Evolutionary conservation across 2,113 vertebrate genomes (phyloP).

Genomic region (Cacatua alba): DNA sequence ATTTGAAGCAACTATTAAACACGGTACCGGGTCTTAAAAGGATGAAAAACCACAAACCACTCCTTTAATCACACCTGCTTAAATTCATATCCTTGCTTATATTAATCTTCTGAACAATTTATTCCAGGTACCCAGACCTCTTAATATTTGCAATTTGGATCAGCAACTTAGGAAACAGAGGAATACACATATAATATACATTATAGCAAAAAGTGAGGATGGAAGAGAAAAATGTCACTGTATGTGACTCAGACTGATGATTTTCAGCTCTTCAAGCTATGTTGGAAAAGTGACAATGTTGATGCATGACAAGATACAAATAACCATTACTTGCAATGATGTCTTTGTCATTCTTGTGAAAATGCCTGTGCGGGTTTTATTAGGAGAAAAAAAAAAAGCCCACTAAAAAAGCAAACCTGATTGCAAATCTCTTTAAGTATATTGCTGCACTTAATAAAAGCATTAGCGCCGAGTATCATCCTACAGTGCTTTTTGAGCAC

Average conservation of each 20-base stretch:
- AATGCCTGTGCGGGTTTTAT: slow-evolving; percentile 46
- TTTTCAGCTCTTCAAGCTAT: slow-evolving; percentile 58
- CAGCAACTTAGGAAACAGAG: not conserved
- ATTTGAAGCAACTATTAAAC: not conserved
- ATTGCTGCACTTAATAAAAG: not conserved
- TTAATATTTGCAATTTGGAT: not conserved
- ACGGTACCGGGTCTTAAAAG: not conserved
- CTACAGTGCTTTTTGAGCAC: not conserved
- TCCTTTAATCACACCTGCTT: not conserved
- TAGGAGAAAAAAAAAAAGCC: not conserved
- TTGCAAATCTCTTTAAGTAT: not conserved
- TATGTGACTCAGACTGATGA: slow-evolving; percentile 69
- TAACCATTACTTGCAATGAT: not conserved
- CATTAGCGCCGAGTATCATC: not conserved
- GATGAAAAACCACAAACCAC: not conserved
- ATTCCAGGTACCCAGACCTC: not conserved
- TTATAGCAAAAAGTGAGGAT: not conserved
- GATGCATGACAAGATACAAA: slow-evolving; percentile 60
- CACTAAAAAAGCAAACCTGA: not conserved
- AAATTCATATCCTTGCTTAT: not conserved
- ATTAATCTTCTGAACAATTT: not conserved
- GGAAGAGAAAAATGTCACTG: slow-evolving; percentile 61
- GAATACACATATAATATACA: not conserved
- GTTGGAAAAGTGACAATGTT: slow-evolving; percentile 58
- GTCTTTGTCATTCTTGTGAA: slow-evolving; percentile 59